Base-by-base conservation (phyloP, 2,888 invertebrate genomes). In the Orgyia antiqua region DNA sequence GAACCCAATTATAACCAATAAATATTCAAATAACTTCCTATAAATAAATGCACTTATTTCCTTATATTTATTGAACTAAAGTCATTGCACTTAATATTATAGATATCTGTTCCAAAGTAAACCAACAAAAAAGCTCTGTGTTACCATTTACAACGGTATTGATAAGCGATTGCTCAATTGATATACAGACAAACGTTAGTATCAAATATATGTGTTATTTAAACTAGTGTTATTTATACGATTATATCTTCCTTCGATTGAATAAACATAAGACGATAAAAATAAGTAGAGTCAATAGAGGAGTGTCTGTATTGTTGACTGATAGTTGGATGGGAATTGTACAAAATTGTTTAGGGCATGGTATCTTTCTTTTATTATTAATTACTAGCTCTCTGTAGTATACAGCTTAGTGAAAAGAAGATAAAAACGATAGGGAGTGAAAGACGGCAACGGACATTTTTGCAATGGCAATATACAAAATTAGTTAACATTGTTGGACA, bases 241-340 rank as follows among this genome's bases (percentile, higher is more conserved):
- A 52, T 51, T 47, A 42, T 51, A 38, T 39, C 29, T 30, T 24
- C 27, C 30, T 33, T 28, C 38, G 47, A 47, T 53, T 44, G 53
- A 42, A 47, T 39, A 51, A 33, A 40, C 31, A 36, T 17, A 24
- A 33, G 15, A 18, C 39, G 53, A 53, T 51, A 53, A 48, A 39
- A 53, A 29, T 45, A 32, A 30, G 37, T 33, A 34, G 32, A 32
- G 29, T 44, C 27, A 52, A 52, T 35, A 51, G 12, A 13, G 52
- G 44, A 37, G 45, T 39, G 53, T 32, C 49, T 36, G 42, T 51
- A 50, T 45, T 51, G 3, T 10, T 52, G 51, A 52, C 51, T 51
- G 51, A 52, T 52, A 53, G 42, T 32, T 4, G 34, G 35, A 24
- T 29, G 51, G 45, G 42, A 47, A 45, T 27, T n/a, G 26, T 34